A percentile compares a stretch with the other conserved stretches of the same genome.
These are phyloP conservation scores for Drosophila melanogaster DNA, from an alignment of 1,140 invertebrate genomes.

Conservation along the genomic window DNA sequence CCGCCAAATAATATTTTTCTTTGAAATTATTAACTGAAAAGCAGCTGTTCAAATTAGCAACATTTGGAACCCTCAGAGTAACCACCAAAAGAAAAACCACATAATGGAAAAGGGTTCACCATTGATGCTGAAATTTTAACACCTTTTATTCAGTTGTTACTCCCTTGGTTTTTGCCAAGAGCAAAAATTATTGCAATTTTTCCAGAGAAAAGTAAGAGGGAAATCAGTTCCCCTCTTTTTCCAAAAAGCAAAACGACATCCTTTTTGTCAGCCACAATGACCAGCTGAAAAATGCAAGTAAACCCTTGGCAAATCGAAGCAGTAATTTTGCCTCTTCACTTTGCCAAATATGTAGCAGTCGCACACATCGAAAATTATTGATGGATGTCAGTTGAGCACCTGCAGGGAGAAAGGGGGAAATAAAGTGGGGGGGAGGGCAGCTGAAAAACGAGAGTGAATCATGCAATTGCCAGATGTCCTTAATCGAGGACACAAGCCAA, in stretches of 20 bases:
- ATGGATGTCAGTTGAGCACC: constrained; percentile 60
- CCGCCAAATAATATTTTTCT: background rate
- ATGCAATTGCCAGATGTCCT: constrained; percentile 46
- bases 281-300: constrained; percentile 68
- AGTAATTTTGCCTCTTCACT: constrained; percentile 67
- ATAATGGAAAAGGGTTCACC: constrained; percentile 56
- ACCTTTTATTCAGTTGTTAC: constrained; percentile 57
- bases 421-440: constrained; percentile 27
- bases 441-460: constrained; percentile 40
- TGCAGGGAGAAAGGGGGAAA: constrained; percentile 44
- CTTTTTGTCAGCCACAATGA: constrained; percentile 54
- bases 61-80: constrained; percentile 23
- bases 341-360: constrained; percentile 40
- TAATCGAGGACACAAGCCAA: constrained; percentile 37
- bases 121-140: constrained; percentile 16
- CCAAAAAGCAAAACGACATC: constrained; percentile 9
- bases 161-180: constrained; percentile 22
- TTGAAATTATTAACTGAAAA: background rate
- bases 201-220: constrained; percentile 37
- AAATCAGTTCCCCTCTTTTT: constrained; percentile 30
- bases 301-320: constrained; percentile 55
- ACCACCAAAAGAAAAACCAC: constrained; percentile 19
- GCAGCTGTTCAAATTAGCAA: constrained; percentile 36
- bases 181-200: constrained; percentile 53
- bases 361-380: constrained; percentile 40